phyloP scores from a whole-genome alignment of 2,113 vertebrate species.

The Willisornis vidua region DNA sequence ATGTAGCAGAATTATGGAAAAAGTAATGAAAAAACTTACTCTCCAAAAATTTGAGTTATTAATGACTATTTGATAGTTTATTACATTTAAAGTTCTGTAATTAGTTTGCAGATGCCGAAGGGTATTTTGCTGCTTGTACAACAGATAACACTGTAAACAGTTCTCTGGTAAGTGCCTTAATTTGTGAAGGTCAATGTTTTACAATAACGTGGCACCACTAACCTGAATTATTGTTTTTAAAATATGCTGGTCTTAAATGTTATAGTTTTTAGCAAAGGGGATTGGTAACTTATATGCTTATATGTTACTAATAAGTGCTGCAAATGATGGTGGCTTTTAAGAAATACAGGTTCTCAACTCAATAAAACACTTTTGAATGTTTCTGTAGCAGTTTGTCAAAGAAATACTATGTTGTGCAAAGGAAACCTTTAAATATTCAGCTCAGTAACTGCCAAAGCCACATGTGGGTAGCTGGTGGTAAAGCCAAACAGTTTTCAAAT shows the following conservation, averaged over 20 bases:
- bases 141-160: constrained; percentile 84
- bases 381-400: background rate
- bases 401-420: background rate
- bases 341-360: background rate
- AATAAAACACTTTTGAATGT: background rate
- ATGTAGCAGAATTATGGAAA: background rate
- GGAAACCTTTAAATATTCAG: background rate
- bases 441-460: background rate
- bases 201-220: background rate
- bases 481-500: background rate
- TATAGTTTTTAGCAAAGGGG: background rate
- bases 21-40: background rate
- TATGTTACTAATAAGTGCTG: background rate
- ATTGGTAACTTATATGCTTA: background rate
- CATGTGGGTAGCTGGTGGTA: background rate
- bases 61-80: background rate
- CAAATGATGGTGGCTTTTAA: background rate
- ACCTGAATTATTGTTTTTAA: background rate
- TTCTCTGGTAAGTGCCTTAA: constrained; percentile 84
- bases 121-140: constrained; percentile 87
- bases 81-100: constrained; percentile 29
- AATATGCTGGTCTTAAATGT: background rate
- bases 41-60: background rate
- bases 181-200: background rate
- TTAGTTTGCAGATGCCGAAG: constrained; percentile 92